Evolutionary conservation across 2,888 invertebrate genomes (phyloP), one percentile per base, ranked within the genome.

Genomic region (Lathronympha strigana): DNA sequence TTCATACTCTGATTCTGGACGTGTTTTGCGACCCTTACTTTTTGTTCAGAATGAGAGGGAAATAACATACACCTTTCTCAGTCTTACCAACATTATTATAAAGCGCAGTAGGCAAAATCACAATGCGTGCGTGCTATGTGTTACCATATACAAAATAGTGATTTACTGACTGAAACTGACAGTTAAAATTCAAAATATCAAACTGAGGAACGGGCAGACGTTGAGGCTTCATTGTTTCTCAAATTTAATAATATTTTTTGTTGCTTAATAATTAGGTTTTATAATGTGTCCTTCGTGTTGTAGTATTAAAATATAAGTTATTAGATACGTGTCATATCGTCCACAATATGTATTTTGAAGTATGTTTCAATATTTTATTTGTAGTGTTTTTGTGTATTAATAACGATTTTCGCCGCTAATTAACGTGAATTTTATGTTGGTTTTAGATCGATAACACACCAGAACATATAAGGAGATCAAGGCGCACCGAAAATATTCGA

Each of bases 361-460:
- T 86, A 75, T 75, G 76, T 70, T 4, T 61, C 21, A 21, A 38
- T 47, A 15, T 33, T 23, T 38, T 23, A 36, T 57, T 28, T 19
- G 31, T 45, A n/a, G 19, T 33, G 57, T 33, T 36, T 53, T 61
- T 61, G 62, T 40, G 6, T 5, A 25, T 40, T 8, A 40, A 40
- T 28, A n/a, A 43, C 17, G 5, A 19, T 57, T 13, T 40, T 21
- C 57, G 62, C 19, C 8, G 25, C 55, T 47, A 38, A 53, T 43
- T 66, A 15, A 54, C 21, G 47, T 43, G 28, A 11, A 15, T 25
- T 19, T 28, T 40, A 54, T 66, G 11, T 70, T 62, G 33, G 15
- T 68, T 74, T 55, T 78, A 93, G 93, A 88, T 93, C 71, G 88
- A 92, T 70, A 92, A 92, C 74, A 92, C 92, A 28, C 93, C 93